These are phyloP conservation scores for Apis florea DNA, from an alignment of 1,140 invertebrate genomes.

Conservation along the genomic window DNA sequence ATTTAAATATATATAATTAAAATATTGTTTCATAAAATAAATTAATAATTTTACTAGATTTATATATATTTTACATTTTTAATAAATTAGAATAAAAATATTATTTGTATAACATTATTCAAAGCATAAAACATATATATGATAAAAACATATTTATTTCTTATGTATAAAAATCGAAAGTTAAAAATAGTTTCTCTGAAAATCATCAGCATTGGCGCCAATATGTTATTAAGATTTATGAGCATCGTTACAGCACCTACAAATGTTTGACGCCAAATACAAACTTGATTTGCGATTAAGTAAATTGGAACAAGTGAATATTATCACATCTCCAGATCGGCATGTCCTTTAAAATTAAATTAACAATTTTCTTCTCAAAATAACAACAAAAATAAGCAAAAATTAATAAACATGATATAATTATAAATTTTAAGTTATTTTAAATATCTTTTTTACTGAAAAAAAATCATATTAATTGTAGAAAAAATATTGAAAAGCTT, in stretches of 20 bases:
- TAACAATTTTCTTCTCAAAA: neutral
- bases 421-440: neutral
- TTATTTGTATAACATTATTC: neutral
- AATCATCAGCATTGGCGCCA: conserved; percentile 2
- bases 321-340: neutral
- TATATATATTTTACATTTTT: neutral
- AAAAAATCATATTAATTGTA: neutral
- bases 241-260: neutral
- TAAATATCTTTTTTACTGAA: neutral
- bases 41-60: neutral
- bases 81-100: neutral
- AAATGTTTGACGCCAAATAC: conserved; percentile 43
- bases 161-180: neutral
- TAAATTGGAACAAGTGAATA: conserved; percentile 42
- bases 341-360: conserved; percentile 23
- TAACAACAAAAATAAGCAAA: neutral
- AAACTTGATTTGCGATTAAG: conserved; percentile 24
- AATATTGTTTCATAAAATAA: neutral
- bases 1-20: neutral
- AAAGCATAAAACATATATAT: neutral
- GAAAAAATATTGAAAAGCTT: neutral
- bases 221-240: conserved; percentile 24
- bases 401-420: neutral
- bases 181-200: neutral
- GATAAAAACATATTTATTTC: neutral